Evolutionary conservation across 2,888 invertebrate species (phyloP).

Genomic region (Phaonia tiefii): DNA sequence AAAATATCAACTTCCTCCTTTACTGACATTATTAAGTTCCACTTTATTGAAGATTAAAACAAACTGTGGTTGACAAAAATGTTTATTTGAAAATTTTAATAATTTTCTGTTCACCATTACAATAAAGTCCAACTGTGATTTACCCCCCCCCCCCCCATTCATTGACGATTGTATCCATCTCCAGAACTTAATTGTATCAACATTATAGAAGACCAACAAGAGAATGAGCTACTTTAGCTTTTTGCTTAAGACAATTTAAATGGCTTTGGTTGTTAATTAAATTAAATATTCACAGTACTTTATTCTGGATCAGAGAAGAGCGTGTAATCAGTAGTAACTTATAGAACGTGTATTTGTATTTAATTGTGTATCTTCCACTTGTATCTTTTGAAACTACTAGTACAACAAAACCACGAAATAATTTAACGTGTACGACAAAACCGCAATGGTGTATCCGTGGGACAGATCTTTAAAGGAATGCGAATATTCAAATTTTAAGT

Average conservation of each 20-base stretch:
- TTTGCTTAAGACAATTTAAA: slow-evolving; percentile 71
- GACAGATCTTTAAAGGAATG: slow-evolving; percentile 24
- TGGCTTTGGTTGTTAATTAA: slow-evolving; percentile 78
- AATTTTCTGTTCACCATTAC: slow-evolving; percentile 72
- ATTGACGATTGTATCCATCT: background rate
- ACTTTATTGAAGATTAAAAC: slow-evolving; percentile 36
- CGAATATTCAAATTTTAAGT: too few relatives aligned
- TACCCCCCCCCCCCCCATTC: slow-evolving; percentile 44
- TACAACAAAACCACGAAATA: slow-evolving; percentile 49
- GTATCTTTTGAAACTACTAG: slow-evolving; percentile 32
- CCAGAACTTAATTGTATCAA: slow-evolving; percentile 2
- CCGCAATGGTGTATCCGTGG: slow-evolving; percentile 57
- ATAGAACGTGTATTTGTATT: slow-evolving; percentile 15
- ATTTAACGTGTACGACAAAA: slow-evolving; percentile 62
- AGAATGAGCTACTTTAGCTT: slow-evolving; percentile 21
- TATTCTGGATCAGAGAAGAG: slow-evolving; percentile 53
- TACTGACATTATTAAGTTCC: slow-evolving; percentile 10
- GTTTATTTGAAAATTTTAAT: slow-evolving; percentile 47
- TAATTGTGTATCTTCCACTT: slow-evolving; percentile 47
- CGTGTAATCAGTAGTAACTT: slow-evolving; percentile 42
- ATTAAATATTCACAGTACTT: slow-evolving; percentile 77
- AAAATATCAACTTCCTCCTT: slow-evolving; percentile 9
- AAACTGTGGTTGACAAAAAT: slow-evolving; percentile 37
- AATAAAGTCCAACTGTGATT: slow-evolving; percentile 74
- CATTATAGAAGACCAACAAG: background rate